Base-by-base conservation (phyloP, 2,888 invertebrate species). In the Pediacus dermestoides region DNA sequence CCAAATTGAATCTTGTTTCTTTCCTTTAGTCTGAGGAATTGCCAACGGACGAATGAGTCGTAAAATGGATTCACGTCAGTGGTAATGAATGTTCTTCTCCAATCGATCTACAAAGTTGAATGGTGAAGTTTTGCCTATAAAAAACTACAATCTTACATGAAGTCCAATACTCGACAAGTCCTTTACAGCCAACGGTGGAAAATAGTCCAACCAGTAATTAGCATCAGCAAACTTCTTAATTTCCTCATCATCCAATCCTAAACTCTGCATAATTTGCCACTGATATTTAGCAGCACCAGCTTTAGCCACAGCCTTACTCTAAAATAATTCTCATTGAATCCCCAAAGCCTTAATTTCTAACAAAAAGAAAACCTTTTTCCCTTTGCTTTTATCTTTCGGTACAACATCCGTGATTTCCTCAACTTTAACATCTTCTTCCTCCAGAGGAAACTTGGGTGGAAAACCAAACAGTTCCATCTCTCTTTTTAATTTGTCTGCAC, bases 11-110 rank as follows among this genome's bases (percentile, higher is more conserved):
- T 82, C 71, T 94, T 95, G 45, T 91, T 88, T 30, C 84, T 77
- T 42, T 83, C 82, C 63, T 82, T 90, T 13, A 99, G 73, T 48
- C 86, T 84, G 40, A 84, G 70, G 67, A 91, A 99, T 68, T 97
- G 97, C 99, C 99, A 99, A 39, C 88, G 78, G 1, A 99, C 86
- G 70, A 99, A 99, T 1, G 95, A 94, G 70, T 99, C 97, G 67
- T 84, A 99, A 68, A 88, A 99, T 1, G 92, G 94, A 74, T 99
- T 99, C 0, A 80, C 90, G 70, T 97, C 96, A 0, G 99, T 99
- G 2, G 99, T 99, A 46, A 99, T 88, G 64, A 99, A 99, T n/a
- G 88, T 85, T 34, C 99, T 78, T 23, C 99, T 79, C 97, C 97
- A 99, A 70, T 99, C 99, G 48, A 93, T 81, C 88, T 94, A 68